Base-by-base conservation (phyloP, 2,113 vertebrate genomes). In the Coptodon bakossiorum region DNA sequence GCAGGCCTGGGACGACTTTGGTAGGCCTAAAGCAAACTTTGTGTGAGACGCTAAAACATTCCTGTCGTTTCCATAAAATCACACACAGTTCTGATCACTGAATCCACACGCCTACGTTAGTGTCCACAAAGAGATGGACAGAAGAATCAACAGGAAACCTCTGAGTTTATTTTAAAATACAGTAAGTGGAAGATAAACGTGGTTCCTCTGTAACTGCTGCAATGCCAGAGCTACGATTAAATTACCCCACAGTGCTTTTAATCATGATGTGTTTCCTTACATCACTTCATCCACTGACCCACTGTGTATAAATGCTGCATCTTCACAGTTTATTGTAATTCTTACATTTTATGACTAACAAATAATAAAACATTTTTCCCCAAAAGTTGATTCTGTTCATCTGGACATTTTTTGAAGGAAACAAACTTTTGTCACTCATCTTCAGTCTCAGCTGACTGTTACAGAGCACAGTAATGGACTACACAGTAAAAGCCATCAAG, bases 331-430 rank as follows among this genome's bases (percentile, higher is more conserved):
- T 66, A 38, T 38, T 66, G 31, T 66, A 0, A n/a, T 31, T 31
- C 57, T 61, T 61, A 31, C 57, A 31, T 61, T 61, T 3, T 61
- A 61, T 1, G 0, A 61, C 57, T 34, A 61, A 61, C 14, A 61
- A 61, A 61, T 19, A 61, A 61, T 61, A 61, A 61, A 61, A 61
- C 2, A 24, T 1, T 0, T 1, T 19, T 4, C 29, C 57, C 29
- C 57, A 61, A 61, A 61, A 61, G 57, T 61, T 34, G 57, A 6
- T 61, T 31, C 1, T 63, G 59, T 61, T 61, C 29, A 61, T 61
- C 16, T 61, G 29, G 29, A 6, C 1, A 0, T 0, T 34, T 63
- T 63, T 6, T 63, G 29, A 34, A 34, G 59, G 29, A 63, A 34
- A 61, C 3, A 19, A 2, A 4, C n/a, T 3, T 34, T 63, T 0